Base-by-base conservation (phyloP, 1,140 invertebrate species). In the Acromyrmex heyeri region DNA sequence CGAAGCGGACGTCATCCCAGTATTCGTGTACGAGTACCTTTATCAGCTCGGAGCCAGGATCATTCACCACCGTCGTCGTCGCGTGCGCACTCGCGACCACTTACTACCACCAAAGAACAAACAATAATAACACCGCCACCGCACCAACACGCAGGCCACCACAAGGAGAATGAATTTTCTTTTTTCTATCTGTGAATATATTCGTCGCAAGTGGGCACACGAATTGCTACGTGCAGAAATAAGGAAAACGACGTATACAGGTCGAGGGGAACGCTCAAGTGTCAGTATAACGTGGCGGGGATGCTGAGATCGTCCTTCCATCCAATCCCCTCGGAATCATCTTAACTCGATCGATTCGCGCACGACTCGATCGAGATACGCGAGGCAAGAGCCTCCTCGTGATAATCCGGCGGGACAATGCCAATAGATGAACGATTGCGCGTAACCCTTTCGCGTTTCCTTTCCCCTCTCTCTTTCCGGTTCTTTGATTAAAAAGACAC, bases 1-100 rank as follows among this genome's bases (percentile, higher is more conserved):
- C 91, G 86, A 90, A 90, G 85, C 89, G 90, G 91, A 91, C 91
- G 89, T 92, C 91, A 91, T 91, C 88, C 86, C 90, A 90, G 88
- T 92, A 90, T 92, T 86, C 90, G 87, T 92, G 69, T 90, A 83
- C 77, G 88, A 90, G 64, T 82, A 91, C 88, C 83, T 79, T 90
- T 86, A 86, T 90, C 77, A 90, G 86, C 83, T 81, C 73, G 87
- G 79, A 91, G 89, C 62, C 91, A 90, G 78, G 88, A 91, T 91
- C 91, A 91, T 89, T 90, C 89, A 92, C 89, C 87, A 91, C 83
- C 83, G 73, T 79, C 21, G 90, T 91, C 48, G 77, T 81, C 77
- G 64, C 87, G 89, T 85, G 82, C 85, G 87, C 86, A 90, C 87
- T 89, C 86, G 65, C 89, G 79, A 88, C 89, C 91, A 91, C 88